Conservation (phyloP, 2,113 vertebrate species). For the Antechinus stuartii region DNA sequence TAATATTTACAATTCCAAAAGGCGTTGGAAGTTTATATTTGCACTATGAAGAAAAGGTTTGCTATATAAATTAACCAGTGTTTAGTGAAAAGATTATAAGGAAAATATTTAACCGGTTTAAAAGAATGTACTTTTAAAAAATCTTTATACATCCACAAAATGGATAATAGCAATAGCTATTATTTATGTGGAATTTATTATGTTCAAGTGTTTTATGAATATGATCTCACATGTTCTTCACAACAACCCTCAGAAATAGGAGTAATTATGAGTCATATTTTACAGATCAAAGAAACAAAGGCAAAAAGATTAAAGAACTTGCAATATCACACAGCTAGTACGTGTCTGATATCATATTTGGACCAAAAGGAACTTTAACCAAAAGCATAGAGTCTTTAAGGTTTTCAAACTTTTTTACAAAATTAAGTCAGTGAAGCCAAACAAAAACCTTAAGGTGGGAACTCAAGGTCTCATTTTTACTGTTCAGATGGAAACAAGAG, state of each 20-base stretch:
- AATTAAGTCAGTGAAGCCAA: not conserved
- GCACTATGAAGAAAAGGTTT: not conserved
- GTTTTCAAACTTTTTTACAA: not conserved
- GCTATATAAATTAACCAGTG: not conserved
- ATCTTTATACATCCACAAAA: not conserved
- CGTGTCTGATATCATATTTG: not conserved
- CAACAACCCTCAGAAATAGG: not conserved
- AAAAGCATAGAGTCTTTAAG: not conserved
- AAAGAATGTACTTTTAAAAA: not conserved
- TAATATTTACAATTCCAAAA: not conserved
- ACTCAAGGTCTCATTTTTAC: not conserved
- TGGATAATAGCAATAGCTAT: not conserved
- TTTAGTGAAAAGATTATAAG: not conserved
- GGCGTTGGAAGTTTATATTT: not conserved
- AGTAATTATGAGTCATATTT: not conserved
- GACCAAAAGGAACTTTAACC: not conserved
- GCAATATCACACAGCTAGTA: not conserved
- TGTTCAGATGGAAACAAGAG: not conserved
- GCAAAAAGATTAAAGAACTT: not conserved
- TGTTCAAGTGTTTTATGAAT: not conserved
- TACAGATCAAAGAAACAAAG: not conserved
- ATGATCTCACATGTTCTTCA: not conserved
- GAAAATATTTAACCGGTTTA: not conserved
- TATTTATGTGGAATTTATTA: not conserved
- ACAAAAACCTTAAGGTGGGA: not conserved